These are phyloP conservation scores for Drosophila colorata DNA, from an alignment of 2,888 invertebrate species.

Conservation along the genomic window DNA sequence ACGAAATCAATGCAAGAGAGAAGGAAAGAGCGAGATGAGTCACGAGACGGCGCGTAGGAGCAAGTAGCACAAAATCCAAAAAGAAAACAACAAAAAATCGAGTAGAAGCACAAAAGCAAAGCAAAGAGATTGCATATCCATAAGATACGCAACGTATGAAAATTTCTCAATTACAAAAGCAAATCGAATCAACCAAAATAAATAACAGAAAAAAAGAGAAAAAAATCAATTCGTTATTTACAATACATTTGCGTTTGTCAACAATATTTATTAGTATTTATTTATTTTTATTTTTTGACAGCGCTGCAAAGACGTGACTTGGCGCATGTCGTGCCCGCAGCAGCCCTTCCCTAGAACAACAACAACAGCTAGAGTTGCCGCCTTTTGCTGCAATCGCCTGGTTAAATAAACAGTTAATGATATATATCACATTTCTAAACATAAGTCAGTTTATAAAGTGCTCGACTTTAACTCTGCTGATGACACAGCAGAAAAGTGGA, in stretches of 20 bases:
- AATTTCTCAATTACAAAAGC: constrained; percentile 23
- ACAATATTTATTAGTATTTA: constrained; percentile 3
- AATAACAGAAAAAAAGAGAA: constrained; percentile 6
- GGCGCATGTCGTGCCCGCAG: constrained; percentile 6
- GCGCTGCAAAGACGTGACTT: constrained; percentile 22
- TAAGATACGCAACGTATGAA: constrained; percentile 37
- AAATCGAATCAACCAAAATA: constrained; percentile 14
- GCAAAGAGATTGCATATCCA: constrained; percentile 37
- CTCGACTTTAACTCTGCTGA: constrained; percentile 2
- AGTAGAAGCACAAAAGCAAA: constrained; percentile 10
- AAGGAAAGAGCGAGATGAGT: constrained; percentile 6
- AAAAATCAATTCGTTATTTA: constrained; percentile 9
- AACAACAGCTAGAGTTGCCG: constrained; percentile 1
- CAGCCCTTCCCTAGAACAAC: neutral
- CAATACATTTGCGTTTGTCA: constrained; percentile 26
- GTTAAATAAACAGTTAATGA: constrained; percentile 20
- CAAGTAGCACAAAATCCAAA: constrained; percentile 18
- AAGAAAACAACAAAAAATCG: neutral
- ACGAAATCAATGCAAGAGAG: constrained; percentile 11
- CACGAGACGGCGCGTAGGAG: constrained; percentile 50
- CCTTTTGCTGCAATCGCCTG: constrained; percentile 6
- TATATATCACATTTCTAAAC: constrained; percentile 37
- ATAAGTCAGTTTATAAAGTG: constrained; percentile 22
- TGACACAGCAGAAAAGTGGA: constrained; percentile 10
- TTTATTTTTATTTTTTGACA: constrained; percentile 2